These are phyloP conservation scores for Entomyzon cyanotis DNA, from an alignment of 2,113 vertebrate species.

Conservation along the genomic window DNA sequence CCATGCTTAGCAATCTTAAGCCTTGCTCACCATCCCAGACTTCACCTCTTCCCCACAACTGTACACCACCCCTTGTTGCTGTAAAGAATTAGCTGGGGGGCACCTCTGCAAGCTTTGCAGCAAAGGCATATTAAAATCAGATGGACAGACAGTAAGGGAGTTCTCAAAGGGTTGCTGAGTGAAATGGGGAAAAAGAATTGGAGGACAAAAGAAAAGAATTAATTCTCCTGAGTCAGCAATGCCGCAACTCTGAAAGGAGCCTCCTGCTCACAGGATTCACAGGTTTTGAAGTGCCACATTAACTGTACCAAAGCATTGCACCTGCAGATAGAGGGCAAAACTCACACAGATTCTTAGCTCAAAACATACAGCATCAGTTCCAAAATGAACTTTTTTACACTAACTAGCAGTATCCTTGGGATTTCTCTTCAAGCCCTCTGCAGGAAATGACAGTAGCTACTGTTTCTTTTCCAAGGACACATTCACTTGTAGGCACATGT, in stretches of 20 bases:
- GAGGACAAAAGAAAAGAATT: neutral
- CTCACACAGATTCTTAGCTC: neutral
- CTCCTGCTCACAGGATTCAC: neutral
- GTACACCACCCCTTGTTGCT: neutral
- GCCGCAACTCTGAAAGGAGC: neutral
- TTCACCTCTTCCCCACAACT: neutral
- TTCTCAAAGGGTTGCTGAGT: neutral
- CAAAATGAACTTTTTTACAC: neutral
- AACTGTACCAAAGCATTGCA: neutral
- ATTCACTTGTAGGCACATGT: neutral
- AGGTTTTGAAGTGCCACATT: neutral
- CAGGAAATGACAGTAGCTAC: neutral
- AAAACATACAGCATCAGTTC: neutral
- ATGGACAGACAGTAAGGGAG: neutral
- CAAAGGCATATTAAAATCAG: neutral
- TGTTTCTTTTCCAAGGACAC: neutral
- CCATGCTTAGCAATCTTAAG: neutral
- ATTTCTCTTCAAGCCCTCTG: neutral
- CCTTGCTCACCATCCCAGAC: neutral
- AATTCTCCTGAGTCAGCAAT: neutral
- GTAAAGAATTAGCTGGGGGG: neutral
- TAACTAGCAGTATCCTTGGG: accelerated
- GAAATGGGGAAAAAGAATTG: neutral
- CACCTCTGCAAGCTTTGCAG: neutral
- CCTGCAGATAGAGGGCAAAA: accelerated